phyloP scores from a whole-genome alignment of 2,113 vertebrate genomes.

The Microcebus griseorufus region DNA sequence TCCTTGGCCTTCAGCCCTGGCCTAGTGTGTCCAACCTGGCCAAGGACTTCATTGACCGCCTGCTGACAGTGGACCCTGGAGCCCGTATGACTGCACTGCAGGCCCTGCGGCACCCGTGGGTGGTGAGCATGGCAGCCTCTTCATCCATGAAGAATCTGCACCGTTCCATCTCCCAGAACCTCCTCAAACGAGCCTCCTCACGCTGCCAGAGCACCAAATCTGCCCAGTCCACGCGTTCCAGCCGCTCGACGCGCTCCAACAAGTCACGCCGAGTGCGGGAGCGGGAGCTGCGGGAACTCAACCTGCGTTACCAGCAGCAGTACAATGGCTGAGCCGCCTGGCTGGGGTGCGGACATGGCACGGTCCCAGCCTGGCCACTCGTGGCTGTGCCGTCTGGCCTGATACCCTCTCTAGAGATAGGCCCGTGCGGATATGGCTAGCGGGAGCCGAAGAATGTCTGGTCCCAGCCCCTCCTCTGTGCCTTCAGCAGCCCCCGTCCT shows the following conservation, averaged over 20 bases:
- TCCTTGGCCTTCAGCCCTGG: slow-evolving; percentile 91
- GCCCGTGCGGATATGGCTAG: neutral
- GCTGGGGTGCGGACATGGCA: neutral
- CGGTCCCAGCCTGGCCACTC: neutral
- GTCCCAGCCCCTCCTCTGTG: slow-evolving; percentile 3
- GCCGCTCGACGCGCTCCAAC: slow-evolving; percentile 97
- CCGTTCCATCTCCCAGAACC: slow-evolving; percentile 98
- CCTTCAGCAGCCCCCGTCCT: slow-evolving; percentile 12
- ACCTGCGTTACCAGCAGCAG: slow-evolving; percentile 97
- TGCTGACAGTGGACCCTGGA: slow-evolving; percentile 94
- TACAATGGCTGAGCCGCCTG: slow-evolving; percentile 91
- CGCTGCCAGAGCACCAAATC: slow-evolving; percentile 99
- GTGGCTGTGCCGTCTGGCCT: neutral
- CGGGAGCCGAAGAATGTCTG: neutral
- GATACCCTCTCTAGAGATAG: neutral
- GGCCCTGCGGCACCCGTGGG: slow-evolving; percentile 97
- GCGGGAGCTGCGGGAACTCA: slow-evolving; percentile 95
- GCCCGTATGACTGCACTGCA: slow-evolving; percentile 95
- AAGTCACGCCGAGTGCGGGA: slow-evolving; percentile 95
- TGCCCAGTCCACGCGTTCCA: slow-evolving; percentile 95
- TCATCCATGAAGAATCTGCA: slow-evolving; percentile 99
- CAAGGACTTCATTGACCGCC: slow-evolving; percentile 97
- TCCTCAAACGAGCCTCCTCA: slow-evolving; percentile 96
- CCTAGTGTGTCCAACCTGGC: slow-evolving; percentile 98
- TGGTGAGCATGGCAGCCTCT: slow-evolving; percentile 98